Base-by-base conservation (phyloP, 2,797 vertebrate species). In the Gadopsis marmoratus region DNA sequence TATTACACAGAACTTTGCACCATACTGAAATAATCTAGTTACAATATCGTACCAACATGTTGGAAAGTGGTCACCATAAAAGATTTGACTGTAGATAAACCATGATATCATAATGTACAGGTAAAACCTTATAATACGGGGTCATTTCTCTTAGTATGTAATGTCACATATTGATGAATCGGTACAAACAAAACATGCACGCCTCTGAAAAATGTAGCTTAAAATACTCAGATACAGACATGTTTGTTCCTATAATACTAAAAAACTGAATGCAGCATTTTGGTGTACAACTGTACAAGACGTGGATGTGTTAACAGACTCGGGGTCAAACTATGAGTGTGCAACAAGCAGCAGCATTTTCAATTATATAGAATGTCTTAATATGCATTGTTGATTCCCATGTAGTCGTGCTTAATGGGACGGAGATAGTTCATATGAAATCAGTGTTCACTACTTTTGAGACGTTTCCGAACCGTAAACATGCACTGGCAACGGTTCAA, bases 231-330 rank as follows among this genome's bases (percentile, higher is more conserved):
- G 45, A 70, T 39, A 74, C 64, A 35, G 35, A 68, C 43, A 0
- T 4, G 45, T 79, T 54, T 58, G n/a, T 60, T 74, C 41, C 65
- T 43, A 13, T 62, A 67, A 61, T 21, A 74, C 50, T 87, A 74
- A 37, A 82, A 83, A 80, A 81, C 2, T 13, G 7, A 71, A 83
- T 70, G 82, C 90, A 89, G 80, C 86, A 83, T 88, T 87, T 83
- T 19, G 47, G 79, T 41, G 72, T 69, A 75, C 33, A 29, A 58
- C 31, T 59, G 66, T 56, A 67, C 71, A 47, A 54, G 29, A 71
- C 11, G 13, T 31, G 66, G 53, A 51, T 2, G 72, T 50, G 59
- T 71, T 17, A 45, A 56, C 8, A 4, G 59, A 19, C 43, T 60
- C 0, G 48, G 50, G 26, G 19, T 74, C 33, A 23, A 31, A 76